These are phyloP conservation scores for Malurus cyaneus DNA, from an alignment of 2,113 vertebrate species.

Conservation along the genomic window DNA sequence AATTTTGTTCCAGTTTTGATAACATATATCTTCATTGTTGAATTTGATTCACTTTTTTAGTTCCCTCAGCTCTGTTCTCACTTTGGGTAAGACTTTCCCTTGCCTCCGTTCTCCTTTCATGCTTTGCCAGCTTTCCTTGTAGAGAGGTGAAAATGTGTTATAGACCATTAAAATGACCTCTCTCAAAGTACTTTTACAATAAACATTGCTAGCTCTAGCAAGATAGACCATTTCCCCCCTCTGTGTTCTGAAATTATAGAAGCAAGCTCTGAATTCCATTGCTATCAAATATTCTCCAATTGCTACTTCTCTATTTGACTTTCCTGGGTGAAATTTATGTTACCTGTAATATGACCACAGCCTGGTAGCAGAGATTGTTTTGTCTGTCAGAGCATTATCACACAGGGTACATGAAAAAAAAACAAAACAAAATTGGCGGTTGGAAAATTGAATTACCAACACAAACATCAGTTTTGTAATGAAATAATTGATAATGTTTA, in stretches of 20 bases:
- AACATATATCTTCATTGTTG: not conserved
- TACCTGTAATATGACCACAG: not conserved
- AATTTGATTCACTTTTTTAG: not conserved
- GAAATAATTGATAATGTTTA: not conserved
- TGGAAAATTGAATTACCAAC: not conserved
- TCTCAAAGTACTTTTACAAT: not conserved
- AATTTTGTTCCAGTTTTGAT: not conserved
- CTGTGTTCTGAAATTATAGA: not conserved
- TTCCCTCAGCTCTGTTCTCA: not conserved
- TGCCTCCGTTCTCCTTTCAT: not conserved
- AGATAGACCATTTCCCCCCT: not conserved
- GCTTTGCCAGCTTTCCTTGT: not conserved
- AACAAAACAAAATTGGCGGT: not conserved
- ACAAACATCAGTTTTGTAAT: not conserved
- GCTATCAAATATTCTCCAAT: not conserved
- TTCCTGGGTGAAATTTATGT: not conserved
- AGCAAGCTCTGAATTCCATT: not conserved
- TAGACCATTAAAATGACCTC: not conserved
- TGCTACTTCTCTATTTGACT: not conserved
- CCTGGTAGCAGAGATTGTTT: not conserved
- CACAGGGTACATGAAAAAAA: not conserved
- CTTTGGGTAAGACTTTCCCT: not conserved
- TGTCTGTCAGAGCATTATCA: not conserved
- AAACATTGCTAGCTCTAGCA: not conserved
- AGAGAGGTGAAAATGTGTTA: not conserved